Base-by-base conservation (phyloP, 2,888 invertebrate species). In the Drosophila putrida region DNA sequence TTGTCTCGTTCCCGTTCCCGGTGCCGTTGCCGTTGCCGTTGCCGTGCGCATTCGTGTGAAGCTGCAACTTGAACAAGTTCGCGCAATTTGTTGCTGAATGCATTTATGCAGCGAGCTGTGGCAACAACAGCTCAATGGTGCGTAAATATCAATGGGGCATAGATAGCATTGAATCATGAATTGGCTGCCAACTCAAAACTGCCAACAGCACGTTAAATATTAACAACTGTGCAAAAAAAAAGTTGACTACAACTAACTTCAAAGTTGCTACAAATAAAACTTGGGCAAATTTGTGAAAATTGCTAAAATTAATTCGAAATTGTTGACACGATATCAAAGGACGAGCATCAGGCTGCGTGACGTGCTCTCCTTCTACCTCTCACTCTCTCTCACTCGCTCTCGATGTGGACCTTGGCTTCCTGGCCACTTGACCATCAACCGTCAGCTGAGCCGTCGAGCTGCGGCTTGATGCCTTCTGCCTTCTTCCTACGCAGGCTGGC, bases 391-490 rank as follows among this genome's bases (percentile, higher is more conserved):
- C 5, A n/a, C 36, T 13, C 61, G 6, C 51, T 54, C 38, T 38
- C 15, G 27, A 6, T 33, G 13, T 38, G 46, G 66, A 58, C 78
- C 78, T 88, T 88, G 84, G 70, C 78, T 73, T 71, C 58, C 68
- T 70, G 64, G 73, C 66, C 82, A 88, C 89, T 89, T 87, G 90
- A 88, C 88, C 87, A 78, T 86, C 87, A 86, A 71, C 82, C 76
- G 80, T 77, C 74, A 76, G 47, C 54, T 47, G 62, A 63, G 62
- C 41, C 66, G 77, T 61, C 75, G 71, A 71, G 77, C 72, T 70
- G 64, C 58, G 61, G 58, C 20, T 31, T 58, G 36, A 38, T 59
- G 62, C 31, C 33, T 44, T 10, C 43, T 59, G 62, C 31, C 33
- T 47, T 10, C 43, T 36, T 57, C 10, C 41, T 54, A 15, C 36